These are phyloP conservation scores for Pantherophis guttatus DNA, from an alignment of 2,113 vertebrate species.

Conservation along the genomic window DNA sequence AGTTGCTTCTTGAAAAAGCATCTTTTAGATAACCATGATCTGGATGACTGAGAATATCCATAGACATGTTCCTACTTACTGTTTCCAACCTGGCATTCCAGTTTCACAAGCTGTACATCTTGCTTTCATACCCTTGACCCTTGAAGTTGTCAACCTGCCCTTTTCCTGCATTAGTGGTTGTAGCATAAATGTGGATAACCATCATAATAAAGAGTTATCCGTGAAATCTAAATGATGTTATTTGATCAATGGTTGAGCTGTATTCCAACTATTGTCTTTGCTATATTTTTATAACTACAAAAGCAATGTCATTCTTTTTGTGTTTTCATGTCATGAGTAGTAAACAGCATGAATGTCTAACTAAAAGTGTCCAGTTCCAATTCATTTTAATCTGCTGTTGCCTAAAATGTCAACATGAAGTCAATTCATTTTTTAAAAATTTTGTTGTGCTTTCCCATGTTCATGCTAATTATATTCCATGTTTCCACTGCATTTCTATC, in stretches of 20 bases:
- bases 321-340: background rate
- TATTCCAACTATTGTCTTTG: background rate
- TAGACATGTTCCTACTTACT: background rate
- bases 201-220: background rate
- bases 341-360: background rate
- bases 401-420: background rate
- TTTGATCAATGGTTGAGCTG: background rate
- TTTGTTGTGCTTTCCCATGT: background rate
- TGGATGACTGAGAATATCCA: no score
- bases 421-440: background rate
- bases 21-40: no score
- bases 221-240: background rate
- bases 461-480: background rate
- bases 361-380: background rate
- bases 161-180: background rate
- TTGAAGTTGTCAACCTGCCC: background rate
- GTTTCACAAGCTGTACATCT: background rate
- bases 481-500: background rate
- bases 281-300: background rate
- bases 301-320: background rate
- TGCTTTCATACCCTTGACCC: background rate
- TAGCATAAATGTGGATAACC: background rate
- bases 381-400: background rate
- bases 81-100: background rate
- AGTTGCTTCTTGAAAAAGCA: no score